Evolutionary conservation across 2,797 vertebrate genomes (phyloP).

Genomic region (Typhlichthys subterraneus): DNA sequence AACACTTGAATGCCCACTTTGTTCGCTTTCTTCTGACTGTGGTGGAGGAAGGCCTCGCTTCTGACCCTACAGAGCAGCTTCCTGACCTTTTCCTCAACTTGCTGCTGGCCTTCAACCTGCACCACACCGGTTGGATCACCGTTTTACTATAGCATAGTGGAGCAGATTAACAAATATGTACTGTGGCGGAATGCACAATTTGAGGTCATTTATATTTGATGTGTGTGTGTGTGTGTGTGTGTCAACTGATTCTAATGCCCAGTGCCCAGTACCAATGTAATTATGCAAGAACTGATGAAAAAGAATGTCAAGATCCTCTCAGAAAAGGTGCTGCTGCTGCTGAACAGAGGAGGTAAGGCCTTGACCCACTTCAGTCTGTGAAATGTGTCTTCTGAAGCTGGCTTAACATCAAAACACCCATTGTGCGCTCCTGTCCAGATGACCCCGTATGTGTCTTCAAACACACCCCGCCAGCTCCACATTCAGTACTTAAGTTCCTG

Average conservation of each 20-base stretch:
- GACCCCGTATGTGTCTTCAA: constrained; percentile 95
- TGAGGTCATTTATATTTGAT: background rate
- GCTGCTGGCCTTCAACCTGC: constrained; percentile 93
- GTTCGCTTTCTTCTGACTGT: constrained; percentile 89
- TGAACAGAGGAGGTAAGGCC: constrained; percentile 93
- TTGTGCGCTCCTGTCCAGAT: constrained; percentile 68
- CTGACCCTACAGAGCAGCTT: constrained; percentile 91
- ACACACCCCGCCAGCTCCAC: constrained; percentile 89
- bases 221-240: background rate
- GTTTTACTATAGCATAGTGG: no score
- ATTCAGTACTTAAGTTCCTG: constrained; percentile 94
- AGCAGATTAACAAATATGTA: no score
- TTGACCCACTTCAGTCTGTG: background rate
- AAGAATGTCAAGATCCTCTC: constrained; percentile 93
- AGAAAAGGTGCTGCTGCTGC: constrained; percentile 91
- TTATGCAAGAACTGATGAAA: constrained; percentile 91
- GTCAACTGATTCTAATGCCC: constrained; percentile 19
- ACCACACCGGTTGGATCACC: constrained; percentile 84
- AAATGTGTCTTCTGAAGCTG: background rate
- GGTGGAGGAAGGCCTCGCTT: constrained; percentile 91
- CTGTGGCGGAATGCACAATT: no score
- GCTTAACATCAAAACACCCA: background rate
- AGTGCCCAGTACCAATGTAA: constrained; percentile 89
- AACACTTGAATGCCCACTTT: constrained; percentile 92
- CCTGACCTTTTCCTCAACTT: constrained; percentile 93